Base-by-base conservation (phyloP, 2,888 invertebrate species). In the Spodoptera littoralis region DNA sequence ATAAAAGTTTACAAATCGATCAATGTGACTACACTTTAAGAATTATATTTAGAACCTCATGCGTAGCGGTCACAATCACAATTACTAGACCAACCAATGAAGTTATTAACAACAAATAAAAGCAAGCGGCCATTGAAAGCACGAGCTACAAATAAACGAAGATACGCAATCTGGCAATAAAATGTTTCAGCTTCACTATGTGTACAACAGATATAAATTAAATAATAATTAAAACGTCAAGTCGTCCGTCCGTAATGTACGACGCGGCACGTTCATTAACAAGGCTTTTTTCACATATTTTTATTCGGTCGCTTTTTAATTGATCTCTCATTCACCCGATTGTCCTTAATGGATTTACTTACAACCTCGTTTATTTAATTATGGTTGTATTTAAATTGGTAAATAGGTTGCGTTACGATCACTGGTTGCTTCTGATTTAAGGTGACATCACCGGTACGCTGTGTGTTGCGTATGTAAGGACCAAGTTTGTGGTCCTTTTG, bases 171-270 rank as follows among this genome's bases (percentile, higher is more conserved):
- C 67, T 70, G 63, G 60, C 46, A 52, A 60, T 62, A 70, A 78
- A 60, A 69, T 66, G 60, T 76, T 71, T 60, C 76, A 74, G 60
- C 66, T 56, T 59, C 58, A 58, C 65, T 76, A 63, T 70, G 64
- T 63, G 56, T 36, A 36, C 58, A 52, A 60, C 58, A 63, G 61
- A 77, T 63, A 81, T 83, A 84, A 82, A 83, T 86, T 82, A 79
- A 82, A 81, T 78, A 74, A 80, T 84, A 85, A 86, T 84, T 85
- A 85, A 85, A 82, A 82, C 73, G 84, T 86, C 85, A 82, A 73
- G 47, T 60, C 58, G 55, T 53, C 56, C 64, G 55, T 69, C 59
- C 43, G 65, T 71, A 69, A 67, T 65, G 73, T 70, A 77, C 72
- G 60, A 55, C 53, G 60, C 43, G 59, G 64, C 62, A 57, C 66